Percentiles rank a stretch among this genome's conserved stretches.
These are phyloP conservation scores for Yponomeuta plumbellus DNA, from an alignment of 2,888 invertebrate genomes.

Conservation along the genomic window DNA sequence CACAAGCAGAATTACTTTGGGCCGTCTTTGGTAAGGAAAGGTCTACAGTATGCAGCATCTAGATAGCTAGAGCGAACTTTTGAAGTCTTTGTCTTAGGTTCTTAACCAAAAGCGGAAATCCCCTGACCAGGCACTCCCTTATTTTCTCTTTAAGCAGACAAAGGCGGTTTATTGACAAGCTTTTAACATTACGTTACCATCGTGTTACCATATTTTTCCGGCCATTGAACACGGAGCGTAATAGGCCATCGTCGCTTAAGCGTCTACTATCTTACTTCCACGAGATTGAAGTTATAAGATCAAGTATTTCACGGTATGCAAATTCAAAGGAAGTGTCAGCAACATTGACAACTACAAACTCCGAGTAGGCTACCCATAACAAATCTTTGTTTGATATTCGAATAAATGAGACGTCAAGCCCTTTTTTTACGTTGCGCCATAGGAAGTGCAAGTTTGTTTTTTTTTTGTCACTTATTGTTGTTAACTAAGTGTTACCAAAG, in stretches of 20 bases:
- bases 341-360: neutral
- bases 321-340: no score
- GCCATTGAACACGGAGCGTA: neutral
- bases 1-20: no score
- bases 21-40: no score
- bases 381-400: neutral
- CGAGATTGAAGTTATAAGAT: no score
- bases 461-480: constrained; percentile 1
- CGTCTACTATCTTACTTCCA: neutral
- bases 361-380: neutral
- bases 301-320: no score
- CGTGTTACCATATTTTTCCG: constrained; percentile 3
- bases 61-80: no score
- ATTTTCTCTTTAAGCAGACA: constrained; percentile 1
- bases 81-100: neutral
- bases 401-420: neutral
- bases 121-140: neutral
- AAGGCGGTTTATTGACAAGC: neutral
- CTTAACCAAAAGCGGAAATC: neutral
- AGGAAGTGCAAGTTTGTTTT: neutral
- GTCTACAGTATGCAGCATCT: no score
- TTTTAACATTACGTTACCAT: neutral
- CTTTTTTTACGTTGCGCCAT: neutral
- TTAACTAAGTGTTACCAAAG: neutral
- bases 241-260: neutral